These are phyloP conservation scores for Charaxes varanes DNA, from an alignment of 1,140 invertebrate genomes.

Conservation along the genomic window DNA sequence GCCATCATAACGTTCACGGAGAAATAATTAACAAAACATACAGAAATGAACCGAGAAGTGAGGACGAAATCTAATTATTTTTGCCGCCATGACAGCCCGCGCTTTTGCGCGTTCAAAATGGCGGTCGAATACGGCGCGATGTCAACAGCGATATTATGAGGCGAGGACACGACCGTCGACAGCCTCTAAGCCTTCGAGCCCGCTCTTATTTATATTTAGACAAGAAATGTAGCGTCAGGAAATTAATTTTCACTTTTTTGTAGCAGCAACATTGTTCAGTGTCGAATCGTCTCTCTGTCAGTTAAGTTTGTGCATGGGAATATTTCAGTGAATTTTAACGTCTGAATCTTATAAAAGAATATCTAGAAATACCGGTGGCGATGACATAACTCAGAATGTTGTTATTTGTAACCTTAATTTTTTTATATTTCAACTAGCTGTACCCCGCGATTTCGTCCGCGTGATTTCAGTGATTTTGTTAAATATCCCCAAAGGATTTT, in stretches of 20 bases:
- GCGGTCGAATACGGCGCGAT: constrained; percentile 44
- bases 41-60: constrained; percentile 56
- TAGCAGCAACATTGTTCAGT: constrained; percentile 13
- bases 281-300: constrained; percentile 11
- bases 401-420: too few relatives aligned
- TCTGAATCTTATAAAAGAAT: too few relatives aligned
- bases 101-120: constrained; percentile 53
- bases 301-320: too few relatives aligned
- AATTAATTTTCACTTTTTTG: constrained; percentile 55
- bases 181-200: constrained; percentile 56
- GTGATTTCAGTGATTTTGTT: too few relatives aligned
- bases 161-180: constrained; percentile 47
- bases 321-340: too few relatives aligned
- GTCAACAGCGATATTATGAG: constrained; percentile 57
- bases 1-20: constrained; percentile 11
- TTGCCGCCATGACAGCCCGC: constrained; percentile 57
- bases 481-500: too few relatives aligned
- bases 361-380: too few relatives aligned
- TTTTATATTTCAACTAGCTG: too few relatives aligned
- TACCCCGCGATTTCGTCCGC: too few relatives aligned
- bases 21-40: constrained; percentile 65
- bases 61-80: constrained; percentile 64
- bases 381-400: too few relatives aligned
- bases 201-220: constrained; percentile 59
- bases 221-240: constrained; percentile 46